Evolutionary conservation across 1,140 invertebrate species (phyloP).

Genomic region (Aphis gossypii): DNA sequence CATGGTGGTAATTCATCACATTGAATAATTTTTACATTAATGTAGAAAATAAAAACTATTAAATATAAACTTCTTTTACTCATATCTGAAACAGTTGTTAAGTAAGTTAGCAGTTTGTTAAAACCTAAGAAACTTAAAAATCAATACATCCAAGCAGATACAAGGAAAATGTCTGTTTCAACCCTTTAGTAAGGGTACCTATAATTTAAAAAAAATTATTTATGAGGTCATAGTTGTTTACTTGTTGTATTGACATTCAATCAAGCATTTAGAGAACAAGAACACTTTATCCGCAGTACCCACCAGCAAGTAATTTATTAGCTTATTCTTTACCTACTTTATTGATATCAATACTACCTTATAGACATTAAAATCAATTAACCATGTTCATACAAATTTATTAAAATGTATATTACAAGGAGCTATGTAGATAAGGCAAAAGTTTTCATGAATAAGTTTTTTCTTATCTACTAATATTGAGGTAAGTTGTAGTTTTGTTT

Average conservation of each 20-base stretch:
- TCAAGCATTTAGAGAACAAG: not conserved
- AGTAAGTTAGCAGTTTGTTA: not conserved
- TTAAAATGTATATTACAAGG: not conserved
- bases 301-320: not conserved
- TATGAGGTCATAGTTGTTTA: conserved; percentile 26
- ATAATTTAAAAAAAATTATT: conserved; percentile 9
- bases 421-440: not conserved
- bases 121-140: not conserved
- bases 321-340: not conserved
- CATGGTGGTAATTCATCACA: conserved; percentile 44
- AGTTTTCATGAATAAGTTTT: not conserved
- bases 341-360: not conserved
- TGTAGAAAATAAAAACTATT: conserved; percentile 13
- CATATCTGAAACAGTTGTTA: conserved; percentile 39
- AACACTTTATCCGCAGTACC: not conserved
- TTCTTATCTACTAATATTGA: not conserved
- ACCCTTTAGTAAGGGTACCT: not conserved
- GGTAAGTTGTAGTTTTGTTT: not conserved
- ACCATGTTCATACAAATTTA: not conserved
- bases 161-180: not conserved
- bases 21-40: not conserved
- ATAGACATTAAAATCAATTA: not conserved
- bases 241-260: conserved; percentile 31
- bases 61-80: conserved; percentile 4
- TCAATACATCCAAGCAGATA: not conserved